phyloP scores from a whole-genome alignment of 2,113 vertebrate genomes.

The Atractosteus spatula region DNA sequence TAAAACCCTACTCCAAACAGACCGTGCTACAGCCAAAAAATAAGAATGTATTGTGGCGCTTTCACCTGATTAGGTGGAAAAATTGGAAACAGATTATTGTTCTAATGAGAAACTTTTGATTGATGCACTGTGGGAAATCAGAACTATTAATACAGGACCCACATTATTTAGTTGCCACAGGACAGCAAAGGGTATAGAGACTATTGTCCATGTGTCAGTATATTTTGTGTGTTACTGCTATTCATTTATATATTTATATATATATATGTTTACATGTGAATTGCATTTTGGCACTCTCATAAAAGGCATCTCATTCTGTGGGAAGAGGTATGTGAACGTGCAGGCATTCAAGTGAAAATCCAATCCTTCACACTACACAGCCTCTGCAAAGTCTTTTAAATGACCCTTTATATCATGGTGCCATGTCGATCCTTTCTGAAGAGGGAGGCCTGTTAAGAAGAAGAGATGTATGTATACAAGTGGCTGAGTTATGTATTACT shows the following conservation, averaged over 20 bases:
- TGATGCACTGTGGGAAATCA: no score
- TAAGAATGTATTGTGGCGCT: no score
- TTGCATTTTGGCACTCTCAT: slow-evolving; percentile 58
- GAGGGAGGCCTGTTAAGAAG: slow-evolving; percentile 63
- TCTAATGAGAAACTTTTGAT: no score
- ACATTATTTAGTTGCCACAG: no score
- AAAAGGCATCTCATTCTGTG: slow-evolving; percentile 54
- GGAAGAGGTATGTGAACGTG: slow-evolving; percentile 67
- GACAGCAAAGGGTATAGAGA: no score
- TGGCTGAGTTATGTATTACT: slow-evolving; percentile 69
- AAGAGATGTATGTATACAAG: slow-evolving; percentile 67
- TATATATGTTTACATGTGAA: slow-evolving; percentile 17
- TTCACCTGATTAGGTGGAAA: no score
- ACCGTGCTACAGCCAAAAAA: no score
- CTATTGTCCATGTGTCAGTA: no score
- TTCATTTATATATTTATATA: neutral
- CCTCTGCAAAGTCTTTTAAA: slow-evolving; percentile 74
- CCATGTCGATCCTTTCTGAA: slow-evolving; percentile 66
- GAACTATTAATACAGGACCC: no score
- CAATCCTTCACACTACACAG: slow-evolving; percentile 77
- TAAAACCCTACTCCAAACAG: no score
- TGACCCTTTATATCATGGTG: slow-evolving; percentile 75
- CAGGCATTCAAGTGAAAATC: slow-evolving; percentile 79
- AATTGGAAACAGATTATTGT: no score
- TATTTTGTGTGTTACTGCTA: no score